A percentile compares a stretch with the other conserved stretches of the same genome.
These are phyloP conservation scores for Periparus ater DNA, from an alignment of 2,797 vertebrate genomes.

Conservation along the genomic window DNA sequence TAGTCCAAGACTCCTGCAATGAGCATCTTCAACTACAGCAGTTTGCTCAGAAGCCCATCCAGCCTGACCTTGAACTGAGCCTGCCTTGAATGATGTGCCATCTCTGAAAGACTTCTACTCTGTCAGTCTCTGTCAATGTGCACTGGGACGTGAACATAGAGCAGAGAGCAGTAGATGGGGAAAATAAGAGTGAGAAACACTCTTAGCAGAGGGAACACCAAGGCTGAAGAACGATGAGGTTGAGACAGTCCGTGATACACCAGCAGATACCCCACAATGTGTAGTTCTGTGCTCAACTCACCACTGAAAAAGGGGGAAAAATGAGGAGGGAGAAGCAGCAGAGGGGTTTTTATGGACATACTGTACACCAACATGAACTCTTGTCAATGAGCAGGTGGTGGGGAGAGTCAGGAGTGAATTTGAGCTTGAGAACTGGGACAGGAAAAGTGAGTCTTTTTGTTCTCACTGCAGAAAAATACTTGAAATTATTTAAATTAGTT, in stretches of 20 bases:
- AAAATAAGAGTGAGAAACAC: neutral
- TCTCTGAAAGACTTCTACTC: neutral
- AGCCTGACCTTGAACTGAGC: neutral
- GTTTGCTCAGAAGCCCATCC: accelerated
- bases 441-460: neutral
- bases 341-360: neutral
- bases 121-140: neutral
- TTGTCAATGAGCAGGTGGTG: neutral
- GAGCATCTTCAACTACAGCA: neutral
- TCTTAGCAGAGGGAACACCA: neutral
- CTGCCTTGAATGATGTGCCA: neutral
- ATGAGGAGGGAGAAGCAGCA: neutral
- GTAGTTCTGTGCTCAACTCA: neutral
- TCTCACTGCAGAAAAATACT: neutral
- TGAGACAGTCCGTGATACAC: neutral
- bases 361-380: neutral
- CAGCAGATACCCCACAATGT: accelerated
- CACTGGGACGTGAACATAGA: accelerated
- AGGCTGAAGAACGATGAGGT: neutral
- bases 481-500: neutral
- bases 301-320: neutral
- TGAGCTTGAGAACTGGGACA: neutral
- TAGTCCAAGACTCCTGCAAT: neutral
- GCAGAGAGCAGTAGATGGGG: neutral
- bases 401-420: neutral